Conservation (phyloP, 2,113 vertebrate species). For the Erythrocebus patas region DNA sequence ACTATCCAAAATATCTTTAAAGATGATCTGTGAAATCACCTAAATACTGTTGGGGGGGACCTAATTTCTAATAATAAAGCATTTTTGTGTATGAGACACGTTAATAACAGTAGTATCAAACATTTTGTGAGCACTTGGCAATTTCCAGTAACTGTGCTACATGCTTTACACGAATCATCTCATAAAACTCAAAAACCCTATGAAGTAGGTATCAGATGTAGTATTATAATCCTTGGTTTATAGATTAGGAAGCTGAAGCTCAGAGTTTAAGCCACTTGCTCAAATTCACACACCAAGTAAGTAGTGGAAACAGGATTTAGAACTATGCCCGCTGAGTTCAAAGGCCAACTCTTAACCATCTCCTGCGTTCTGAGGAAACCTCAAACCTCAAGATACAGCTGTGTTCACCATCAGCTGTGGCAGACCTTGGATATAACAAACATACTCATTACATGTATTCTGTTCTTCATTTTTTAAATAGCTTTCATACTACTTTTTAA, state of each 20-base stretch:
- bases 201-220: background rate
- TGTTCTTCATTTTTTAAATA: background rate
- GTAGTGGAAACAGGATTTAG: background rate
- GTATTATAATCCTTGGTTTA: background rate
- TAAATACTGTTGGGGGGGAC: background rate
- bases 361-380: background rate
- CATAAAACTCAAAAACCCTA: constrained; percentile 26
- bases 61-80: constrained; percentile 32
- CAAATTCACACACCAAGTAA: background rate
- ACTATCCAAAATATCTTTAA: constrained; percentile 38
- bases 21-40: constrained; percentile 29
- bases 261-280: background rate
- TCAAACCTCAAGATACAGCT: background rate
- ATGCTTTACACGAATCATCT: background rate
- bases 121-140: background rate
- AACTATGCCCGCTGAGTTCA: background rate
- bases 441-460: background rate
- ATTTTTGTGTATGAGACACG: background rate
- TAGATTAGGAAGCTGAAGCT: background rate
- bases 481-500: background rate
- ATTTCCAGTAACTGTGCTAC: background rate
- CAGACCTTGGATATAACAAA: background rate
- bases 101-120: background rate
- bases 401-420: background rate
- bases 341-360: background rate